Conservation (phyloP, 2,888 invertebrate genomes). For the Latheticus oryzae region DNA sequence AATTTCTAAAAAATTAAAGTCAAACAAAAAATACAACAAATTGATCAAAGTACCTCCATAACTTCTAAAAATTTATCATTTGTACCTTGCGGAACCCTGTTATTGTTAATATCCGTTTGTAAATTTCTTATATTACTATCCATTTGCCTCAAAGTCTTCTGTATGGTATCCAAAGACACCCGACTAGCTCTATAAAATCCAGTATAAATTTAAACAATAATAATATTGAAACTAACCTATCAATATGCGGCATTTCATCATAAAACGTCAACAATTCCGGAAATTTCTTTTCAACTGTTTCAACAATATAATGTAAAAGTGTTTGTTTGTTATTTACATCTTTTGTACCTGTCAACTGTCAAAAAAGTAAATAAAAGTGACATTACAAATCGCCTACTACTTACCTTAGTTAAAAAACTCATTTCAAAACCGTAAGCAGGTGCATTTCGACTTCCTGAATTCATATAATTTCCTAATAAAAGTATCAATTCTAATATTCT, state of each 20-base stretch:
- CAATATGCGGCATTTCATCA: constrained; percentile 89
- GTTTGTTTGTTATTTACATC: constrained; percentile 93
- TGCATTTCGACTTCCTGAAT: constrained; percentile 92
- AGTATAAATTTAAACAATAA: background rate
- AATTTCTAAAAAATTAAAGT: constrained; percentile 52
- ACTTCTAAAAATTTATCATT: constrained; percentile 88
- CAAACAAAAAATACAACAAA: constrained; percentile 20
- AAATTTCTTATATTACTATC: constrained; percentile 87
- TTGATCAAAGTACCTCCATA: constrained; percentile 76
- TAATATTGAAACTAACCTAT: constrained; percentile 67
- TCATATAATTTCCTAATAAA: constrained; percentile 96
- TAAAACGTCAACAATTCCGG: constrained; percentile 85
- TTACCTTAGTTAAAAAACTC: constrained; percentile 91
- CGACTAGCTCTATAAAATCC: constrained; percentile 79
- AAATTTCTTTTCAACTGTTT: constrained; percentile 88
- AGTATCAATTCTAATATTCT: constrained; percentile 90
- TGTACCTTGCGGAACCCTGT: constrained; percentile 80
- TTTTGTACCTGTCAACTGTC: constrained; percentile 86
- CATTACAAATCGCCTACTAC: constrained; percentile 37
- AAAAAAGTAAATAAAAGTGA: constrained; percentile 54
- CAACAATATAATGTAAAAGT: constrained; percentile 90
- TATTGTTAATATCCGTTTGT: constrained; percentile 90
- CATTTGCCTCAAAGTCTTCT: constrained; percentile 86
- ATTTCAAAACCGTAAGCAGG: constrained; percentile 97
- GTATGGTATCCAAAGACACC: constrained; percentile 84